phyloP scores from a whole-genome alignment of 2,113 vertebrate species.

The Machaerirhynchus nigripectus region DNA sequence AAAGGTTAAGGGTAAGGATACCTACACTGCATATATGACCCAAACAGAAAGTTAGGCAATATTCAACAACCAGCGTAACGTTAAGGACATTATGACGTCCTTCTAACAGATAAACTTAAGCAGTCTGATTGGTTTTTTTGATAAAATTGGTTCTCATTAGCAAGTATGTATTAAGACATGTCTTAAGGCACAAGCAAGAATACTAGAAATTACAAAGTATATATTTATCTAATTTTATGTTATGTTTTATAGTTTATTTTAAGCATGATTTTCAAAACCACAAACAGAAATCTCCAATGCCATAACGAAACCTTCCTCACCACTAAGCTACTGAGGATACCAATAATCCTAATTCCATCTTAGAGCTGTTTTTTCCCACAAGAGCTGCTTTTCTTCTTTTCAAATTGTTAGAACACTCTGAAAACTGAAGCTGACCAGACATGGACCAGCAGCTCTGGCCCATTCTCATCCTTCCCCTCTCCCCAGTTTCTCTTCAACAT shows the following conservation, averaged over 20 bases:
- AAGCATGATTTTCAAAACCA: not conserved
- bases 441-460: not conserved
- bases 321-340: not conserved
- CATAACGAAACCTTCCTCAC: not conserved
- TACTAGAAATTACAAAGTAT: not conserved
- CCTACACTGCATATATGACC: not conserved
- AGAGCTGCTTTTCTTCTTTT: not conserved
- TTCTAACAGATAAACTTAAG: not conserved
- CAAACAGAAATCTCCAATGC: not conserved
- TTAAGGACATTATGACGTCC: not conserved
- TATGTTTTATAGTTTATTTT: not conserved
- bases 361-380: fast-evolving
- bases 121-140: not conserved
- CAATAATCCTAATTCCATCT: not conserved
- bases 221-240: not conserved
- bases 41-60: not conserved
- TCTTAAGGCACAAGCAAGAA: not conserved
- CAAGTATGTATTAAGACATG: not conserved
- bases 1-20: not conserved
- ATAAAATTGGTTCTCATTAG: not conserved
- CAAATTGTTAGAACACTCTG: not conserved
- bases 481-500: not conserved
- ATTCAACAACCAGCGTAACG: not conserved
- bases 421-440: not conserved
- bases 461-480: not conserved